Percentiles rank a stretch among this genome's conserved stretches.
Evolutionary conservation across 2,797 vertebrate species (phyloP).

Genomic region (Uromys caudimaculatus): DNA sequence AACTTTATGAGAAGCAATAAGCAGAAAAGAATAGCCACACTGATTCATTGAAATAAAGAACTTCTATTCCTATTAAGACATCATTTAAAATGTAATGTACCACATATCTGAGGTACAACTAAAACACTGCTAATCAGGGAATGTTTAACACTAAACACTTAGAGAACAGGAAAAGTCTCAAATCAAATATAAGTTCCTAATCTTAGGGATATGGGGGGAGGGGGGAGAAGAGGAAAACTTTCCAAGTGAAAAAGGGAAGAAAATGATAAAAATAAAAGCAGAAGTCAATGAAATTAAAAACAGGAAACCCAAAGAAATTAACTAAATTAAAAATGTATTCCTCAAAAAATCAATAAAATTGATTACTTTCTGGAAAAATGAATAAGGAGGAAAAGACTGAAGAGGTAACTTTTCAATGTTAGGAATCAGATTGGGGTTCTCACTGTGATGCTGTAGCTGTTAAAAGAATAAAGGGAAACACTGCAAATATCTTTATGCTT

Average conservation of each 20-base stretch:
- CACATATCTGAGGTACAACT: neutral
- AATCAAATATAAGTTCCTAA: neutral
- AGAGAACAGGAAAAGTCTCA: neutral
- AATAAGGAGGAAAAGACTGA: constrained; percentile 3
- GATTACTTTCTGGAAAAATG: neutral
- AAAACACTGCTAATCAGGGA: neutral
- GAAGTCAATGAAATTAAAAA: neutral
- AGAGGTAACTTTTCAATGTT: neutral
- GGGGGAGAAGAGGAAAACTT: neutral
- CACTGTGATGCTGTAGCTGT: neutral
- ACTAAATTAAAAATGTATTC: neutral
- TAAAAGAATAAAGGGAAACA: neutral
- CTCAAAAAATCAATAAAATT: neutral
- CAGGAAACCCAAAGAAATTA: neutral
- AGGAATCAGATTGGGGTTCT: neutral
- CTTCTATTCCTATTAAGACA: neutral
- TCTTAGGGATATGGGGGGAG: neutral
- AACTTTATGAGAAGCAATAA: neutral
- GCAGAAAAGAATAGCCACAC: neutral
- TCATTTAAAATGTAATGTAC: neutral
- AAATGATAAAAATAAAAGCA: constrained; percentile 14
- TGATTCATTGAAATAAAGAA: neutral
- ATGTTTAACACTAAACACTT: neutral
- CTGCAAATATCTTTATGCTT: neutral
- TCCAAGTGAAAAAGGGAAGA: neutral